Percentiles rank a stretch among this genome's conserved stretches.
These are phyloP conservation scores for Plebejus melissa DNA, from an alignment of 2,888 invertebrate species.

Conservation along the genomic window DNA sequence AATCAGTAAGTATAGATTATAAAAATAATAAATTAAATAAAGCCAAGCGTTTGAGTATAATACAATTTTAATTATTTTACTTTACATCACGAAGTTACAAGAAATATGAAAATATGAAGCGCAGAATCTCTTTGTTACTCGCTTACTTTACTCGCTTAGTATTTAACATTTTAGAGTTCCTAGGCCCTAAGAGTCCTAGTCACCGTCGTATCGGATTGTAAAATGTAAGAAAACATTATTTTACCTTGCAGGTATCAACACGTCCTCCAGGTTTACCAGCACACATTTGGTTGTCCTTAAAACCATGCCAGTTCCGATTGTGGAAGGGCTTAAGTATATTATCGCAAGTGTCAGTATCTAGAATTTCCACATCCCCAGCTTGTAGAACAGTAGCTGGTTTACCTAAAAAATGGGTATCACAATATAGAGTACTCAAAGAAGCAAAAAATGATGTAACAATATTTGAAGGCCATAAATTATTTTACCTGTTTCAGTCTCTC, in stretches of 20 bases:
- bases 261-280: conserved; percentile 43
- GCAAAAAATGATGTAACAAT: background rate
- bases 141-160: too few relatives aligned
- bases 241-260: conserved; percentile 44
- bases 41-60: too few relatives aligned
- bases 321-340: conserved; percentile 33
- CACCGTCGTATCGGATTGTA: background rate
- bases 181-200: too few relatives aligned
- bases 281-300: conserved; percentile 42
- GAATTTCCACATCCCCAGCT: conserved; percentile 39
- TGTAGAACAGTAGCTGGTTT: conserved; percentile 38
- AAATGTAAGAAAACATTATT: background rate
- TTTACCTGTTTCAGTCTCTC: conserved; percentile 50
- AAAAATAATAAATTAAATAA: too few relatives aligned
- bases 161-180: too few relatives aligned
- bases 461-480: background rate
- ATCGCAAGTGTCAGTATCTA: conserved; percentile 37
- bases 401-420: conserved; percentile 8
- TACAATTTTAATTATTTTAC: too few relatives aligned
- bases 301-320: conserved; percentile 40
- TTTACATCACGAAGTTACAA: too few relatives aligned
- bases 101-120: too few relatives aligned
- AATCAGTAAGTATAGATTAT: too few relatives aligned
- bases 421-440: background rate
- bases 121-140: too few relatives aligned